Evolutionary conservation across 2,888 invertebrate species (phyloP).

Genomic region (Eupithecia dodoneata): DNA sequence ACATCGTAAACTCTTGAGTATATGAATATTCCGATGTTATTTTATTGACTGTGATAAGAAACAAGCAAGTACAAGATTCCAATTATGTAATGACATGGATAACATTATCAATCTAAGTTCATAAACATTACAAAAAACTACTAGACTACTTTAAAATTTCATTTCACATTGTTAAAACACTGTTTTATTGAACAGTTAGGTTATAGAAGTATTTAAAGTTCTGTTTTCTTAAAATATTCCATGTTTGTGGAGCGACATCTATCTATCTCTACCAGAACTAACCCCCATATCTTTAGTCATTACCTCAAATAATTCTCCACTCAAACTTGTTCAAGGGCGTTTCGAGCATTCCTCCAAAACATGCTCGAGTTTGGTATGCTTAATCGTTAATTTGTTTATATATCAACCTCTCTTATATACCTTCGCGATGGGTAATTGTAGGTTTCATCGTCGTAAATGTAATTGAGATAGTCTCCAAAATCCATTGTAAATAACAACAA

Average conservation of each 20-base stretch:
- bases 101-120: background rate
- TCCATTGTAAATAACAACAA: too few relatives aligned
- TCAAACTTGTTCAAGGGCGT: too few relatives aligned
- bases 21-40: background rate
- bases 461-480: too few relatives aligned
- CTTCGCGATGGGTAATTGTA: too few relatives aligned
- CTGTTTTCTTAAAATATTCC: background rate
- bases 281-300: too few relatives aligned
- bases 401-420: too few relatives aligned
- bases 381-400: too few relatives aligned
- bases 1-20: background rate
- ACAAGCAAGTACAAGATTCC: background rate
- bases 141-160: background rate
- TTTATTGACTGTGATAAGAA: conserved; percentile 3
- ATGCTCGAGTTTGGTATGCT: too few relatives aligned
- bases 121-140: background rate
- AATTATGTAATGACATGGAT: conserved; percentile 3
- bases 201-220: background rate
- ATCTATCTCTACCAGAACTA: background rate
- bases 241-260: background rate
- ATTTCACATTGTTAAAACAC: background rate
- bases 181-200: background rate
- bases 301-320: too few relatives aligned
- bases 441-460: too few relatives aligned
- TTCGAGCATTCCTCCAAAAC: too few relatives aligned